A percentile compares a stretch with the other conserved stretches of the same genome.
Evolutionary conservation across 2,797 vertebrate genomes (phyloP).

Genomic region (Gastrophryne carolinensis): DNA sequence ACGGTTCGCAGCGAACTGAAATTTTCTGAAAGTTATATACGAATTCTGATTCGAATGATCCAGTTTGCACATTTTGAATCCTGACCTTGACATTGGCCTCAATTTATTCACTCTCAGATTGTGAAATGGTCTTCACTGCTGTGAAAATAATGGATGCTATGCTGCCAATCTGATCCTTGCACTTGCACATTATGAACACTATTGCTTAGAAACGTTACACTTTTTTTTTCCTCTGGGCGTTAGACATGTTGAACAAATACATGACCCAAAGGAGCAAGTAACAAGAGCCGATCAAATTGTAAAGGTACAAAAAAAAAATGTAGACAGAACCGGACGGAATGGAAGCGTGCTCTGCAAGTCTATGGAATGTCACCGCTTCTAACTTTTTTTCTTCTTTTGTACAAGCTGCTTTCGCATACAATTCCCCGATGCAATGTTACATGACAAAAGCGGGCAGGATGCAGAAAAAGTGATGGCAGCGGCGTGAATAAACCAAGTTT

Average conservation of each 20-base stretch:
- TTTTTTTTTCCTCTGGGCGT: not conserved
- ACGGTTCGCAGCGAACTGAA: too few species aligned
- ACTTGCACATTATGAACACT: not conserved
- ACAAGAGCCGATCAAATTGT: constrained; percentile 26
- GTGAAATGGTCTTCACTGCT: too few species aligned
- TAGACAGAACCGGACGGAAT: not conserved
- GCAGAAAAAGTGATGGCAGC: constrained; percentile 32
- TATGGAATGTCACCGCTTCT: not conserved
- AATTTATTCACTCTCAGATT: too few species aligned
- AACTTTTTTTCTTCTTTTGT: constrained; percentile 14
- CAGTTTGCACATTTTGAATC: too few species aligned
- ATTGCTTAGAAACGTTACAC: not conserved
- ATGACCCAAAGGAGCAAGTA: not conserved
- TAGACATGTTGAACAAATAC: constrained; percentile 13
- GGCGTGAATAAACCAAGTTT: constrained; percentile 28
- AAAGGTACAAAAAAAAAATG: constrained; percentile 9
- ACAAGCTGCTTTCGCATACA: constrained; percentile 22
- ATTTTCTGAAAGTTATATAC: too few species aligned
- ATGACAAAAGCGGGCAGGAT: constrained; percentile 26
- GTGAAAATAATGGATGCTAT: not conserved
- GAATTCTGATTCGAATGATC: too few species aligned
- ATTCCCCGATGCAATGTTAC: constrained; percentile 40
- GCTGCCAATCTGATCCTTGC: not conserved
- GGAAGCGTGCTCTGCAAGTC: not conserved
- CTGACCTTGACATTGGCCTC: too few species aligned